Evolutionary conservation across 92 coral and sea anemone genomes (phyloP).

Genomic region (Epizoanthus scotinus): DNA sequence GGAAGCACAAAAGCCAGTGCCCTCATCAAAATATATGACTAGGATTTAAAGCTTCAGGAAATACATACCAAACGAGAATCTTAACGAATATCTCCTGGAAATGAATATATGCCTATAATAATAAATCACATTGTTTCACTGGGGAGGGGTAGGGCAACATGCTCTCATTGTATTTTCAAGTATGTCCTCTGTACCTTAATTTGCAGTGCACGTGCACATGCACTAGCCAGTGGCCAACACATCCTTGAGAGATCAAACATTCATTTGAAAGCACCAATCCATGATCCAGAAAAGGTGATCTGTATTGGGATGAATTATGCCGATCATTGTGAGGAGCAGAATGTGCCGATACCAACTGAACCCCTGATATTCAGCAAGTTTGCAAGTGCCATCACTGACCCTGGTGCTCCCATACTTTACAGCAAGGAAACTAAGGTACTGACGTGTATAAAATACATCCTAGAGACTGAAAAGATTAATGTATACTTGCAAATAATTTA

Average conservation of each 20-base stretch:
- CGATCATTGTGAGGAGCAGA: conserved; percentile 93
- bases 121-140: no score
- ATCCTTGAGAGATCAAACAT: conserved; percentile 74
- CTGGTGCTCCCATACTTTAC: conserved; percentile 82
- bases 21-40: no score
- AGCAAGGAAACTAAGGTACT: conserved; percentile 78
- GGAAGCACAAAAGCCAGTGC: no score
- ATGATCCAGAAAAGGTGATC: conserved; percentile 89
- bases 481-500: no score
- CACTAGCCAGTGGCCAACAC: conserved; percentile 65
- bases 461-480: no score
- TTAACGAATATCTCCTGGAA: no score
- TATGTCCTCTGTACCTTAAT: not conserved
- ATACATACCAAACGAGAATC: no score
- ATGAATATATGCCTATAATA: no score
- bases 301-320: conserved; percentile 95
- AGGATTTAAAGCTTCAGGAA: no score
- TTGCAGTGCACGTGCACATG: conserved; percentile 12
- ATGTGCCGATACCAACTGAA: conserved; percentile 83
- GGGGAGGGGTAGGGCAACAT: no score
- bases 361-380: conserved; percentile 93
- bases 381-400: conserved; percentile 81
- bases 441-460: no score
- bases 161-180: no score
- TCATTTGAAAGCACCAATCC: conserved; percentile 91